These are phyloP conservation scores for Parascotia fuliginaria DNA, from an alignment of 2,888 invertebrate species.

Conservation along the genomic window DNA sequence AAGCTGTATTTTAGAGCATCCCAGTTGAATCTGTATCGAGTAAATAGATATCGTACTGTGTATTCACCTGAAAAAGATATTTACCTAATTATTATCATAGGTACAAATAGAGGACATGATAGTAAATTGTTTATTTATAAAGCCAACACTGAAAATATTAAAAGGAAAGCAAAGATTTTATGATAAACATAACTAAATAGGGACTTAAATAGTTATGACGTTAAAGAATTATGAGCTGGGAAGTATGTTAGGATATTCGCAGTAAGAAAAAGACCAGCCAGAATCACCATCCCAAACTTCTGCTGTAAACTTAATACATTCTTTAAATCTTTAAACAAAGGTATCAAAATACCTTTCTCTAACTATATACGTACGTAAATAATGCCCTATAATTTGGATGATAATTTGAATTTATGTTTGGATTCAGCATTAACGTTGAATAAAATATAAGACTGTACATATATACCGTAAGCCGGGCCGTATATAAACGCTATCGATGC, in stretches of 20 bases:
- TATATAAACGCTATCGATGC: conserved; percentile 70
- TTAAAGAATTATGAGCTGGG: too few relatives aligned
- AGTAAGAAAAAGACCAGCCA: too few relatives aligned
- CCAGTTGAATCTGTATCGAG: conserved; percentile 80
- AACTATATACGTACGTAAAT: conserved; percentile 32
- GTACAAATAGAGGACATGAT: not conserved
- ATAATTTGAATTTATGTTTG: conserved; percentile 42
- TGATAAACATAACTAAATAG: too few relatives aligned
- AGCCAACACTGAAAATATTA: too few relatives aligned
- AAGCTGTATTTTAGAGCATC: conserved; percentile 79
- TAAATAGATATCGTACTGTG: conserved; percentile 75
- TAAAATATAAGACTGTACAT: conserved; percentile 47
- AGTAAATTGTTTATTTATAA: too few relatives aligned
- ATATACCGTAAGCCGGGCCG: conserved; percentile 71
- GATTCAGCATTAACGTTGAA: conserved; percentile 45
- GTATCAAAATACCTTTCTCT: conserved; percentile 11
- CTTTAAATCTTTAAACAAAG: too few relatives aligned
- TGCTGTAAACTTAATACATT: too few relatives aligned
- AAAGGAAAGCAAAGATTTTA: too few relatives aligned
- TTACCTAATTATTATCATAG: not conserved
- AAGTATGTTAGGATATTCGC: too few relatives aligned
- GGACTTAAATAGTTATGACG: too few relatives aligned
- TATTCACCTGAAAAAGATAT: conserved; percentile 68
- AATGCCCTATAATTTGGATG: conserved; percentile 30
- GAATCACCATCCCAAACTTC: too few relatives aligned